Percentiles rank a stretch among this genome's conserved stretches.
These are phyloP conservation scores for Creontiades dilutus DNA, from an alignment of 2,888 invertebrate species.

Conservation along the genomic window DNA sequence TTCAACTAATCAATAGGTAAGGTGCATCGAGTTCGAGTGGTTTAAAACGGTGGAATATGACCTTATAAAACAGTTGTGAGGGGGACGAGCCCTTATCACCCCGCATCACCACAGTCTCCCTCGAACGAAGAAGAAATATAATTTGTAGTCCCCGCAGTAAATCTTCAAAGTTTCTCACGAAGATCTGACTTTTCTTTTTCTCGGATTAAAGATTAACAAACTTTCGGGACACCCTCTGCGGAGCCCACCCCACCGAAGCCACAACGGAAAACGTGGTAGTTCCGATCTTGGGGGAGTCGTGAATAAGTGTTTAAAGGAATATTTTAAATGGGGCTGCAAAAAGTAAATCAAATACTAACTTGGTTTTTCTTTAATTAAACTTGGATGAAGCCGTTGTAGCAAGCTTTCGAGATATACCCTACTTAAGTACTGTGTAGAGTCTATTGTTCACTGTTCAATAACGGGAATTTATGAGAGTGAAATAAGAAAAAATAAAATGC, in stretches of 20 bases:
- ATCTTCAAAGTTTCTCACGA: conserved; percentile 41
- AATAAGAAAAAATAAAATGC: no score
- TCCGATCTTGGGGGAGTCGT: background rate
- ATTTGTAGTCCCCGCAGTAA: conserved; percentile 58
- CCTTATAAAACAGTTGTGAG: background rate
- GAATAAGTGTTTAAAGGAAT: background rate
- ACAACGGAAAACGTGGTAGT: conserved; percentile 1
- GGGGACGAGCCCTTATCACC: conserved; percentile 1
- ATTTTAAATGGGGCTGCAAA: background rate
- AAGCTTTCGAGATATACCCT: background rate
- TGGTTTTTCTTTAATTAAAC: conserved; percentile 6
- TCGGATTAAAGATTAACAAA: conserved; percentile 50
- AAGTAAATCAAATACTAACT: background rate
- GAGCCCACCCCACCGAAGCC: background rate
- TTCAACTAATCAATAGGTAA: no score
- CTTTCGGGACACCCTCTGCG: background rate
- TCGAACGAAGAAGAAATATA: conserved; percentile 42
- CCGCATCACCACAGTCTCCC: conserved; percentile 8
- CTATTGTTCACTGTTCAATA: no score
- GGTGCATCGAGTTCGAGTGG: no score
- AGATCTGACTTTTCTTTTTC: conserved; percentile 48
- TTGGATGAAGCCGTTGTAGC: background rate
- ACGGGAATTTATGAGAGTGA: no score
- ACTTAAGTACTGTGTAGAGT: no score
- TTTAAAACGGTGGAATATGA: background rate